Percentiles rank a stretch among this genome's conserved stretches.
Conservation (phyloP, 1,140 invertebrate species). For the Macrobrachium nipponense region DNA sequence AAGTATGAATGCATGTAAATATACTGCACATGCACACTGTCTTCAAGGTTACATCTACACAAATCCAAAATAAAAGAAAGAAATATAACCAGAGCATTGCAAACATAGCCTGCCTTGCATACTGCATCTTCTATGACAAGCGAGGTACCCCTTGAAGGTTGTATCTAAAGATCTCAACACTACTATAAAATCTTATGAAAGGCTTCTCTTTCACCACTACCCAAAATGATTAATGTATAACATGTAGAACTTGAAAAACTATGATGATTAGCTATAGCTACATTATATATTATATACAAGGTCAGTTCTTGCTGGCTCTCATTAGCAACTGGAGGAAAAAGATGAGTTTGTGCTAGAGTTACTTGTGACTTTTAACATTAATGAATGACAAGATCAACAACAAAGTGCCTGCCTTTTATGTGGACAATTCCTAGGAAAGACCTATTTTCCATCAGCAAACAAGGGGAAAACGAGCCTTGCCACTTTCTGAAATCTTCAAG, state of each 20-base stretch:
- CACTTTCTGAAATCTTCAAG: too few relatives aligned
- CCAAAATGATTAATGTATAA: too few relatives aligned
- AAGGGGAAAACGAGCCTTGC: neutral
- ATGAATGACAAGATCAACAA: slow-evolving; percentile 25
- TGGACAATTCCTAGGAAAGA: slow-evolving; percentile 8
- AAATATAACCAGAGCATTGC: too few relatives aligned
- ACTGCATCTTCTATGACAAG: too few relatives aligned
- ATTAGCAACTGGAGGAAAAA: slow-evolving; percentile 16
- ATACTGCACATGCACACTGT: neutral
- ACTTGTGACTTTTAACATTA: slow-evolving; percentile 15
- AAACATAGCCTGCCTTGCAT: too few relatives aligned
- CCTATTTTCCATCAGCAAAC: slow-evolving; percentile 4
- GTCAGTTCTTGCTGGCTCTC: slow-evolving; percentile 16
- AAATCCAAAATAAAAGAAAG: neutral
- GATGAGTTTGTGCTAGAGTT: neutral
- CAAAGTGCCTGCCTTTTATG: slow-evolving; percentile 10
- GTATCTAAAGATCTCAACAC: too few relatives aligned
- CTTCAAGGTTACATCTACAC: neutral
- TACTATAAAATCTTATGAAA: too few relatives aligned
- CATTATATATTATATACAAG: too few relatives aligned
- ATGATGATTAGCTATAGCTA: too few relatives aligned
- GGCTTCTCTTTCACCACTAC: too few relatives aligned
- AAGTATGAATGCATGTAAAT: neutral
- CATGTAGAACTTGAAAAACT: too few relatives aligned
- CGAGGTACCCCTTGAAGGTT: too few relatives aligned